These are phyloP conservation scores for Callitettix versicolor DNA, from an alignment of 1,140 invertebrate genomes.

Conservation along the genomic window DNA sequence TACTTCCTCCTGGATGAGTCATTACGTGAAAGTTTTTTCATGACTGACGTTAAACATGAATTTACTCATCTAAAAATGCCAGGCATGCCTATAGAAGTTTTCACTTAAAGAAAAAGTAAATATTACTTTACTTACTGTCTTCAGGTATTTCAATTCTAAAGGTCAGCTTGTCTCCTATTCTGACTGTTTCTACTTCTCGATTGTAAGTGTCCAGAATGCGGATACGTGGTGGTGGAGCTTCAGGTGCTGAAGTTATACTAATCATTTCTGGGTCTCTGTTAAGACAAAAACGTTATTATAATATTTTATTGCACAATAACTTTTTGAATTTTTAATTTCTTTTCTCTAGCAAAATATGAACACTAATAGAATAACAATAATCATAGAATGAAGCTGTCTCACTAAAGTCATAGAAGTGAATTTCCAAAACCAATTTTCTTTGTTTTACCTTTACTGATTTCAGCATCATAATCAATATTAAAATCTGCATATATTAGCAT, in stretches of 20 bases:
- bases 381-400: too few relatives aligned
- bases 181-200: conserved; percentile 84
- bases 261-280: conserved; percentile 84
- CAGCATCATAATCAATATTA: too few relatives aligned
- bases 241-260: conserved; percentile 86
- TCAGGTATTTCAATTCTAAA: conserved; percentile 93
- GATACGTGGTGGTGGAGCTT: conserved; percentile 87
- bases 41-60: too few relatives aligned
- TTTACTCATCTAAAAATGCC: too few relatives aligned
- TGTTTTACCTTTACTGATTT: neutral
- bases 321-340: too few relatives aligned
- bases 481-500: too few relatives aligned
- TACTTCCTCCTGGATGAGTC: too few relatives aligned
- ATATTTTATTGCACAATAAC: neutral
- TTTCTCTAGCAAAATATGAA: neutral
- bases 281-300: conserved; percentile 8
- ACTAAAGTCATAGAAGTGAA: too few relatives aligned
- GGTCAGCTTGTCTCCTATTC: conserved; percentile 87
- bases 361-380: neutral
- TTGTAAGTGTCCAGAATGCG: conserved; percentile 74
- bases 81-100: too few relatives aligned
- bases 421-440: too few relatives aligned
- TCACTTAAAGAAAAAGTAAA: too few relatives aligned
- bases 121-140: conserved; percentile 88
- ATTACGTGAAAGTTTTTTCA: too few relatives aligned